phyloP scores from a whole-genome alignment of 2,113 vertebrate species.

The Vulpes vulpes region DNA sequence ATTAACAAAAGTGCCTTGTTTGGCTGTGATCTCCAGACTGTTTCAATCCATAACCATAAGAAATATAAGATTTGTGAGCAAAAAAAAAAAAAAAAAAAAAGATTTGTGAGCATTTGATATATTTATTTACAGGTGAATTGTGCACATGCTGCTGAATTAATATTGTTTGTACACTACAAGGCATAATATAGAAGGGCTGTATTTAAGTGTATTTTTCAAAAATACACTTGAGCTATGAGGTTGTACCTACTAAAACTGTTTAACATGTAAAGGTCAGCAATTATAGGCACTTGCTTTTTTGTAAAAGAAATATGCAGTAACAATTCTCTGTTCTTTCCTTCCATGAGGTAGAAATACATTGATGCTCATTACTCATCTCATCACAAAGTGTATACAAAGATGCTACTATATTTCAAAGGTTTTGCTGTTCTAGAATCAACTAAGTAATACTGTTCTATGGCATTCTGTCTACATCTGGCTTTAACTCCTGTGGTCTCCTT shows the following conservation, averaged over 20 bases:
- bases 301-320: background rate
- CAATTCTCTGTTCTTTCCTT: background rate
- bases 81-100: no score
- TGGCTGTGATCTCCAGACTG: background rate
- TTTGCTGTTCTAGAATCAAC: background rate
- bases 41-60: background rate
- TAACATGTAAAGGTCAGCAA: background rate
- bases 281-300: background rate
- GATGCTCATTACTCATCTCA: background rate
- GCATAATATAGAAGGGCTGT: background rate
- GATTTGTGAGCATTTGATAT: background rate
- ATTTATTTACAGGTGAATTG: background rate
- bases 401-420: background rate
- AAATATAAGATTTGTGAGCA: background rate
- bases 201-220: slow-evolving; percentile 35
- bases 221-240: background rate
- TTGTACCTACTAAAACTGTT: background rate
- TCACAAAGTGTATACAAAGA: background rate
- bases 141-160: background rate
- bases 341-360: background rate
- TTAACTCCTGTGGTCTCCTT: background rate
- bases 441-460: background rate
- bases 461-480: background rate
- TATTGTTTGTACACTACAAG: background rate
- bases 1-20: background rate